Evolutionary conservation across 2,888 invertebrate genomes (phyloP).

Genomic region (Seladonia tumulorum): DNA sequence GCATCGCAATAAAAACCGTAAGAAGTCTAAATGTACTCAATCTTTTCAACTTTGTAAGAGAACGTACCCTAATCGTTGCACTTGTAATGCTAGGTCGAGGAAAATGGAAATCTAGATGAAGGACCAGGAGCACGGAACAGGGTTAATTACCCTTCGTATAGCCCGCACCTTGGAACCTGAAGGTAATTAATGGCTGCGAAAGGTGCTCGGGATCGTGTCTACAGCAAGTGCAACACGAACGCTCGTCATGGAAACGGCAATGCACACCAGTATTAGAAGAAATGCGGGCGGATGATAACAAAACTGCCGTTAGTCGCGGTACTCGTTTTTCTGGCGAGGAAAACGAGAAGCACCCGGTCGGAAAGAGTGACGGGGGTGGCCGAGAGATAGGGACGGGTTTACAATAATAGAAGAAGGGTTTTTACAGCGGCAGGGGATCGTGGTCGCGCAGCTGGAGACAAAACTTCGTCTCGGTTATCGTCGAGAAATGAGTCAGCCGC

Average conservation of each 20-base stretch:
- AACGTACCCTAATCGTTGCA: not conserved
- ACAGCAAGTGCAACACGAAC: not conserved
- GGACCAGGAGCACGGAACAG: not conserved
- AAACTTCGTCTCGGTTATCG: constrained; percentile 55
- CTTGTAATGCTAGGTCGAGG: not conserved
- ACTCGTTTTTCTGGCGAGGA: not conserved
- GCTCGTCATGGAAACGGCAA: not conserved
- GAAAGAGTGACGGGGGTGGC: constrained; percentile 24
- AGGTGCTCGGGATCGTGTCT: not conserved
- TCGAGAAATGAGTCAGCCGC: constrained; percentile 57
- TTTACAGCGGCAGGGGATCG: constrained; percentile 57
- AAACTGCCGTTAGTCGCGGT: not conserved
- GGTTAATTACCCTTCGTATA: not conserved
- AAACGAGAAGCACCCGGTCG: not conserved
- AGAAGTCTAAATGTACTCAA: not conserved
- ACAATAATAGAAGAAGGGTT: constrained; percentile 68
- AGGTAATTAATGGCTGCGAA: not conserved
- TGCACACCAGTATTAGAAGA: not conserved
- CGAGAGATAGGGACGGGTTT: constrained; percentile 38
- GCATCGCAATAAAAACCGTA: not conserved
- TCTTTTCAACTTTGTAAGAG: too few relatives aligned
- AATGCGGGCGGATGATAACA: not conserved
- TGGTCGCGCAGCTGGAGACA: constrained; percentile 62
- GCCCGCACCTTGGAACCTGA: too few relatives aligned
- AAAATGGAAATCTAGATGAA: not conserved